These are phyloP conservation scores for Paratrypauchen microcephalus DNA, from an alignment of 2,797 vertebrate species.

Conservation along the genomic window DNA sequence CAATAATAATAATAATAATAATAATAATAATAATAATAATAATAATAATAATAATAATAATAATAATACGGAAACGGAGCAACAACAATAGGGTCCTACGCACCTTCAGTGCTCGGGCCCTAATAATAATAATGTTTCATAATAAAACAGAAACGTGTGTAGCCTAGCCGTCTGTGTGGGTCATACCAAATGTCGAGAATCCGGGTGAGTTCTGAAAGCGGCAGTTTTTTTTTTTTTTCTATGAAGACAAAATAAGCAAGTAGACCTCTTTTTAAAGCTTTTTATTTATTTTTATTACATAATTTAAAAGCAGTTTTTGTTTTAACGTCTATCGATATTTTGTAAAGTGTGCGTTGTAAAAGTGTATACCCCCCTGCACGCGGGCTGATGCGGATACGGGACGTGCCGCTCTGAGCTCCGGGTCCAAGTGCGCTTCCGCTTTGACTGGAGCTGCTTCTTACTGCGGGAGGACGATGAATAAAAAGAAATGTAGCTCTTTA, in stretches of 20 bases:
- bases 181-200: conserved; percentile 44
- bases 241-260: not conserved
- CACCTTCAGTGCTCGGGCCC: too few relatives aligned
- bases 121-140: too few relatives aligned
- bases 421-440: conserved; percentile 57
- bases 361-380: not conserved
- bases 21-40: too few relatives aligned
- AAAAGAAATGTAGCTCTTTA: conserved; percentile 65
- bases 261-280: accelerated
- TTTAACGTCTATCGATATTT: accelerated
- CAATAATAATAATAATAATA: too few relatives aligned
- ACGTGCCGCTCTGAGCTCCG: conserved; percentile 1
- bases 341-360: accelerated
- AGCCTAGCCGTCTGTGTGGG: not conserved
- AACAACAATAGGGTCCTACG: too few relatives aligned
- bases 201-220: not conserved
- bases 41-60: too few relatives aligned
- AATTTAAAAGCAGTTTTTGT: accelerated
- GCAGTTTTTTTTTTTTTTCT: not conserved
- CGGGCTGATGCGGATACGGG: not conserved
- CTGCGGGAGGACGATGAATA: conserved; percentile 73
- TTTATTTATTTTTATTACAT: accelerated
- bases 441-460: conserved; percentile 43
- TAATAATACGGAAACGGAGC: too few relatives aligned
- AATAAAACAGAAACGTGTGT: not conserved